Base-by-base conservation (phyloP, 2,113 vertebrate species). In the Oryzias celebensis region DNA sequence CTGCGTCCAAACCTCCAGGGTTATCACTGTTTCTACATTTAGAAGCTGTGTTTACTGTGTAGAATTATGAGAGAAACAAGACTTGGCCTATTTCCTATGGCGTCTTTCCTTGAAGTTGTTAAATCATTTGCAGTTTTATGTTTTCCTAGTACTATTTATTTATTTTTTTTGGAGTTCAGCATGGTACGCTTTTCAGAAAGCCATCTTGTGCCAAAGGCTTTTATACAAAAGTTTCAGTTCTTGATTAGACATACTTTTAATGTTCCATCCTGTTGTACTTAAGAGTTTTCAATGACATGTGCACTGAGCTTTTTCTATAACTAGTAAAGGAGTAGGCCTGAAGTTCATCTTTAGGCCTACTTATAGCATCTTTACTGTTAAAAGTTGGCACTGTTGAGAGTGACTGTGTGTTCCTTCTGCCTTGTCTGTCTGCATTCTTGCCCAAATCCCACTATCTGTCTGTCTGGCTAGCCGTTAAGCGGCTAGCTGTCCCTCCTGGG, bases 401-500 rank as follows among this genome's bases (percentile, higher is more conserved):
- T 6, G 59, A 45, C 45, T 10, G 14, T 52, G 43, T 57, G 56
- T 74, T 52, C 54, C 14, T 78, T 58, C 73, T 74, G 55, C 20
- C 53, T 63, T 54, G 71, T 74, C 75, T 63, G 61, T 69, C 75
- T 77, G 52, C 69, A 53, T 77, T 77, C 52, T 68, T 51, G 20
- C 59, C 64, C 65, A 42, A 55, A 53, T 56, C 55, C 28, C 36
- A 5, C 58, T 81, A 31, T 72, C 79, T 63, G 67, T 68, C 77
- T 74, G 47, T 3, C 64, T 67, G 52, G 62, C 70, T 78, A 68
- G 75, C 67, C 60, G 63, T 68, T 79, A 46, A 72, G 64, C 20
- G n/a, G 57, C 65, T 78, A 73, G 78, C 72, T 76, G 81, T 85
- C 84, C 80, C 83, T 88, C 65, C 62, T 80, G 81, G 83, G 84